Conservation (phyloP, 2,888 invertebrate genomes). For the Lomographa bimaculata region DNA sequence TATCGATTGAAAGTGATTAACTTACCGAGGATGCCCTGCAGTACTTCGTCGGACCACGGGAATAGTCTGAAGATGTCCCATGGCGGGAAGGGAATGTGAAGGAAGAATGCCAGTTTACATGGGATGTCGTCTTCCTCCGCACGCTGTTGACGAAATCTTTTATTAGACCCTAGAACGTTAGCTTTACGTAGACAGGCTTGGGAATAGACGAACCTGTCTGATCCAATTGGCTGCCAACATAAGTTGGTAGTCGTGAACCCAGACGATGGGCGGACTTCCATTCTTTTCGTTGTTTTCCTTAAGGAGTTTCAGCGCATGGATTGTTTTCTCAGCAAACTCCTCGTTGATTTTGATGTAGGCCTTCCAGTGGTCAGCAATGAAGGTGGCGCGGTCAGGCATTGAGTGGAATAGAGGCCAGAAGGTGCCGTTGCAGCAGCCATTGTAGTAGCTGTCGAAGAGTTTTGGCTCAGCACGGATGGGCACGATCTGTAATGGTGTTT, state of each 20-base stretch:
- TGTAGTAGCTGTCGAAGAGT: constrained; percentile 94
- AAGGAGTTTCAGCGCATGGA: constrained; percentile 85
- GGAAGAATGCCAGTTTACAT: constrained; percentile 94
- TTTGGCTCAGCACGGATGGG: constrained; percentile 90
- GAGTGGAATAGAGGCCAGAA: constrained; percentile 97
- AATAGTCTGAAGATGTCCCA: constrained; percentile 96
- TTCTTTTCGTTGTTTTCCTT: constrained; percentile 74
- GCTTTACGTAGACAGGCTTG: constrained; percentile 1
- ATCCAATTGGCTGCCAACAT: constrained; percentile 97
- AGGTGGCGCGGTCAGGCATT: constrained; percentile 94
- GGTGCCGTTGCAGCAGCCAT: constrained; percentile 95
- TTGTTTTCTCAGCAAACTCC: constrained; percentile 91
- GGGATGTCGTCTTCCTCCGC: constrained; percentile 90
- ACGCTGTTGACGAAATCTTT: constrained; percentile 68
- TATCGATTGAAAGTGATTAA: no score
- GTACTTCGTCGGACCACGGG: constrained; percentile 96
- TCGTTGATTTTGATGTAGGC: constrained; percentile 92
- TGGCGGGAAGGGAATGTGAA: constrained; percentile 97
- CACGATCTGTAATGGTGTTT: constrained; percentile 87
- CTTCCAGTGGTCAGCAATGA: constrained; percentile 92
- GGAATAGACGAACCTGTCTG: constrained; percentile 84
- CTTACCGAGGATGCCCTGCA: constrained; percentile 94
- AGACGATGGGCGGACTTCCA: constrained; percentile 88
- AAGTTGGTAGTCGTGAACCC: constrained; percentile 97
- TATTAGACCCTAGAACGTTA: constrained; percentile 11